Evolutionary conservation across 2,888 invertebrate species (phyloP).

Genomic region (Campoletis raptor): DNA sequence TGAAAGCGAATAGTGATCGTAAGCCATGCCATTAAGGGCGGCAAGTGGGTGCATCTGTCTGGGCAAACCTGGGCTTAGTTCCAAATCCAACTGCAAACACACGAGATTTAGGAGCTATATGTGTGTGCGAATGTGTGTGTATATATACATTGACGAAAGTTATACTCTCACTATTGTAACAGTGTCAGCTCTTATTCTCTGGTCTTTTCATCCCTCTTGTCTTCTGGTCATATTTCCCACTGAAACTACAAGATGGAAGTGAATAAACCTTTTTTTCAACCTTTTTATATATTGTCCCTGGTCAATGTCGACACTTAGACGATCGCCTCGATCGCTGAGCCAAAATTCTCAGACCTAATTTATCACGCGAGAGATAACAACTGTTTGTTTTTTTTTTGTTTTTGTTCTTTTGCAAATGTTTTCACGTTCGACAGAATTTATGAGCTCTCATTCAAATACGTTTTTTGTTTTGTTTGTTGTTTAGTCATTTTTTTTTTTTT

Average conservation of each 20-base stretch:
- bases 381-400: background rate
- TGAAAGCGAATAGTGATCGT: slow-evolving; percentile 62
- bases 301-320: slow-evolving; percentile 18
- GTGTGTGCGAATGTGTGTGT: slow-evolving; percentile 10
- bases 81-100: slow-evolving; percentile 82
- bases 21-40: slow-evolving; percentile 80
- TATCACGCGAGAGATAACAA: background rate
- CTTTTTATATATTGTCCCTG: background rate
- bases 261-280: slow-evolving; percentile 38
- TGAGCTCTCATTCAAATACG: background rate
- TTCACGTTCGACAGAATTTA: background rate
- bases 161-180: slow-evolving; percentile 36
- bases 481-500: background rate
- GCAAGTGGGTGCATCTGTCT: slow-evolving; percentile 83
- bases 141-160: slow-evolving; percentile 31
- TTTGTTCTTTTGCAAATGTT: background rate
- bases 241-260: slow-evolving; percentile 16
- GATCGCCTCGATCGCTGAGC: background rate
- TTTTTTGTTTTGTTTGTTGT: too few relatives aligned
- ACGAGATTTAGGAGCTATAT: slow-evolving; percentile 73
- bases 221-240: slow-evolving; percentile 25
- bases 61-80: slow-evolving; percentile 82
- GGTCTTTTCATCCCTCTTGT: slow-evolving; percentile 43
- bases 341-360: slow-evolving; percentile 15
- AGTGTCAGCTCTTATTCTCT: slow-evolving; percentile 53